Evolutionary conservation across 2,113 vertebrate species (phyloP), one percentile per base, ranked within the genome.

Genomic region (Ictidomys tridecemlineatus): DNA sequence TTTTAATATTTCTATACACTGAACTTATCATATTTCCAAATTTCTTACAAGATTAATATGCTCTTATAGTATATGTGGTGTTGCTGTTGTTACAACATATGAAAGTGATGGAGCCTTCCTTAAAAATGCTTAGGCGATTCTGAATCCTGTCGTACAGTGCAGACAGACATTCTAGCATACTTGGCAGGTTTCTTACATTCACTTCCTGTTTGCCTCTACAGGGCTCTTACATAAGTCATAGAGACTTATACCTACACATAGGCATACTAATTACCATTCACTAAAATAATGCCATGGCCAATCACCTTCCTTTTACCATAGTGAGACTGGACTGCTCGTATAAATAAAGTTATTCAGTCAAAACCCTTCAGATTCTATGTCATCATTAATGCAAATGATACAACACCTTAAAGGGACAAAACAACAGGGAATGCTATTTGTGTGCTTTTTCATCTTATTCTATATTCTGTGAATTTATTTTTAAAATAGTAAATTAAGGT

Each of bases 221-320:
- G 56, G 78, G 28, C 30, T 82, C 70, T 53, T 86, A 74, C 16
- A 53, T 88, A 95, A 93, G 76, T 92, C 91, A 97, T 9, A 89
- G 89, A 87, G 85, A 95, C 89, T 74, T 83, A 86, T 72, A 74
- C 56, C 70, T 48, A 39, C 48, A 77, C 24, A 32, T 18, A 61
- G 51, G 45, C 63, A 77, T 51, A 76, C 69, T 86, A 74, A 82
- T 73, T 70, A 83, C 24, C 63, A 53, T 8, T 80, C n/a, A 74
- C 61, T 93, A 61, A 87, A 97, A 85, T 51, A 82, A 93, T 79
- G 93, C 87, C 76, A 51, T 1, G 22, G 78, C 37, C 89, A 95
- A 80, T 92, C 74, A 73, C 6, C 37, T 76, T 84, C 73, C 51
- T 85, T 94, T 76, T 48, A 85, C 74, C 14, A 14, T 5, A 89